These are phyloP conservation scores for Antheraea assamensis DNA, from an alignment of 2,888 invertebrate species.

Conservation along the genomic window DNA sequence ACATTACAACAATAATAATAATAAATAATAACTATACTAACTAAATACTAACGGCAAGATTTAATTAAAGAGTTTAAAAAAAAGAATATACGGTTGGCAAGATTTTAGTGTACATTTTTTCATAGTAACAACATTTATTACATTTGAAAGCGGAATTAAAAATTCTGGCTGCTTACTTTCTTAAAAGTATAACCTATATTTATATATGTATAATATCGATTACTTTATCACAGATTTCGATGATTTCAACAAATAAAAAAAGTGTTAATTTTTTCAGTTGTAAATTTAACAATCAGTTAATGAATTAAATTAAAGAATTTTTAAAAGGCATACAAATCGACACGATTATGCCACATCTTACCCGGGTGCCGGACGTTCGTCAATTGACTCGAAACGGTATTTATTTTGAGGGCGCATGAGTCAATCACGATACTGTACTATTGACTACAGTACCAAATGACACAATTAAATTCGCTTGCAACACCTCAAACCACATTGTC, in stretches of 20 bases:
- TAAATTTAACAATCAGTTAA: too few relatives aligned
- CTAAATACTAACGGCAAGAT: slow-evolving; percentile 1
- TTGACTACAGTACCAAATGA: slow-evolving; percentile 9
- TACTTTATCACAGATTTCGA: slow-evolving; percentile 3
- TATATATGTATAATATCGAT: neutral
- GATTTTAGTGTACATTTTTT: neutral
- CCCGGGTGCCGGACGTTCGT: neutral
- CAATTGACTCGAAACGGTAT: neutral
- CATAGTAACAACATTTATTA: neutral
- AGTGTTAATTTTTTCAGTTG: too few relatives aligned
- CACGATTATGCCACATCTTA: neutral
- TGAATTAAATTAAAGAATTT: too few relatives aligned
- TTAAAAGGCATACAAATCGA: neutral
- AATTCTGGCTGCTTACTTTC: neutral
- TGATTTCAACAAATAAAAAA: neutral
- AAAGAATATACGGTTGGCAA: neutral
- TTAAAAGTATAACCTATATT: neutral
- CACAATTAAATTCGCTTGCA: neutral
- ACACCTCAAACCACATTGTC: slow-evolving; percentile 44
- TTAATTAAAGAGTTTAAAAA: neutral
- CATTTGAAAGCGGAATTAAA: neutral
- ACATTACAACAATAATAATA: neutral
- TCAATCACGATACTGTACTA: slow-evolving; percentile 14
- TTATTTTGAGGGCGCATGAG: neutral
- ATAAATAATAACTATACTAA: slow-evolving; percentile 6